Evolutionary conservation across 1,140 invertebrate genomes (phyloP).

Genomic region (Sipha flava): DNA sequence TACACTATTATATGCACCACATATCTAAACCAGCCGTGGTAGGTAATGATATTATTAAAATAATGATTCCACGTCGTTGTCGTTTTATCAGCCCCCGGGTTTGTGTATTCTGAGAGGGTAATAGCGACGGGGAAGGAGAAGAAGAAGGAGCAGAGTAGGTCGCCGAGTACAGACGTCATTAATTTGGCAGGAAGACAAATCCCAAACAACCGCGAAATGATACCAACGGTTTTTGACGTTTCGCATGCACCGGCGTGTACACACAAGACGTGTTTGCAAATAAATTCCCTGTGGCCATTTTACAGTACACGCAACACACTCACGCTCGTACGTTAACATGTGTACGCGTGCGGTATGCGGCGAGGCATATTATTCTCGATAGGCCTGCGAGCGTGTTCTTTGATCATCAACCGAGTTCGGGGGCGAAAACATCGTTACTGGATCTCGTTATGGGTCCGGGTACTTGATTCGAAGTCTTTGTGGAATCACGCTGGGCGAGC

Average conservation of each 20-base stretch:
- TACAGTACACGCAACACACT: neutral
- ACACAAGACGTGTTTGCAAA: neutral
- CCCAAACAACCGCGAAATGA: neutral
- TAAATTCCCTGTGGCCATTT: neutral
- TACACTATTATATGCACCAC: no score
- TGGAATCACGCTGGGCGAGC: neutral
- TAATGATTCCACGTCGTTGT: neutral
- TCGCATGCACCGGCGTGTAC: neutral
- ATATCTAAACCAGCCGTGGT: no score
- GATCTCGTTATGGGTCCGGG: conserved; percentile 13
- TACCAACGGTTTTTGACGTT: neutral
- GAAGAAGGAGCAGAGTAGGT: neutral
- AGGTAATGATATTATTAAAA: no score
- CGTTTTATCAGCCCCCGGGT: neutral
- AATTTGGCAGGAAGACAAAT: neutral
- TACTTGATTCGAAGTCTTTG: conserved; percentile 30
- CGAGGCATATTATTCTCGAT: neutral
- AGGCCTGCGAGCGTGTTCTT: conserved; percentile 28
- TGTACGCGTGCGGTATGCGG: no score
- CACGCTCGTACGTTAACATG: neutral
- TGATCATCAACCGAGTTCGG: conserved; percentile 1
- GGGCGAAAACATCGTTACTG: conserved; percentile 3
- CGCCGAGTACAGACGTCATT: neutral
- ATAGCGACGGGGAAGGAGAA: neutral
- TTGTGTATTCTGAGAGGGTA: no score